Evolutionary conservation across 2,797 vertebrate species (phyloP), one percentile per base, ranked within the genome.

Genomic region (Falco peregrinus): DNA sequence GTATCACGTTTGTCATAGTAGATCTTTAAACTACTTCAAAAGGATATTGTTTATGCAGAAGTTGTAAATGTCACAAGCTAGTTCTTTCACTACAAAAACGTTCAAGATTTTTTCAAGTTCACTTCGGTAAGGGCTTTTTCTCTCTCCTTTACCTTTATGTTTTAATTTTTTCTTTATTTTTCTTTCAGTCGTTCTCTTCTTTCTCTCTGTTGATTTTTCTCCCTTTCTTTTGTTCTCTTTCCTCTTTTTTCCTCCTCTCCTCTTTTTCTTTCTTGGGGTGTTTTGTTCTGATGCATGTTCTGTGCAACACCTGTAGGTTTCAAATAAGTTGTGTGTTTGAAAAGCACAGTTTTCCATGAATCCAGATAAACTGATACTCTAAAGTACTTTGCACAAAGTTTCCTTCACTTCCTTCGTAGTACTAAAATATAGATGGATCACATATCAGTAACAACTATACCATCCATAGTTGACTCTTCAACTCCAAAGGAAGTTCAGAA

Each of bases 401-500:
- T 87, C 60, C 79, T 86, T 95, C 85, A 65, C 79, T 95, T 97
- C 95, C 94, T 96, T 94, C 84, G 53, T 73, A 68, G 84, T 94
- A 85, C 94, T 88, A 69, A 94, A 96, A 96, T 95, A 87, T 56
- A 63, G 4, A 54, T 87, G 76, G 94, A 95, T 97, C 91, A 79
- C 76, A 28, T 96, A 90, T 93, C 95, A 61, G 93, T 93, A 94
- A 91, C 57, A 85, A 43, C 84, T 91, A 78, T 76, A 83, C 37
- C 67, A 22, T 68, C 53, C 83, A 68, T 74, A 93, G 95, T 6
- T 94, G 91, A 89, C 91, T 93, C 50, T 82, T 97, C 73, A 91
- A 77, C 70, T 96, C 83, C 71, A 92, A 90, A 96, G 95, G 96
- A 96, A 96, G 95, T 94, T 89, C 73, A 97, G 57, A 94, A 97